Evolutionary conservation across 35 echinoderm and acorn worm species (phyloP).

Genomic region (Amphiura filiformis): DNA sequence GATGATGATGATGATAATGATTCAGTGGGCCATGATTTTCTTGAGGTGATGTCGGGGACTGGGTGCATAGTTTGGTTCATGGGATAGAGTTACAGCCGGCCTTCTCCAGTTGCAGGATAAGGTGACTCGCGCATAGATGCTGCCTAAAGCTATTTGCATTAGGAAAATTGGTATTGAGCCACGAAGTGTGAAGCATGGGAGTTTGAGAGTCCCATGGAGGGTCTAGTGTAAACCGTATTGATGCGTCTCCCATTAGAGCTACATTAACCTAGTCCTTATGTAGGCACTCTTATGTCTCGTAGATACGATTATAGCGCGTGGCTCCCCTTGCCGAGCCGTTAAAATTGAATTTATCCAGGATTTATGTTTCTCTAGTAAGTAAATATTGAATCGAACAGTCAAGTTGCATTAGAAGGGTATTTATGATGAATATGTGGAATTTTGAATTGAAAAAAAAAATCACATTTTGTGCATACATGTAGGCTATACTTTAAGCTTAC

Average conservation of each 20-base stretch:
- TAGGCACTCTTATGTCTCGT: not conserved
- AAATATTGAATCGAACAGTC: not conserved
- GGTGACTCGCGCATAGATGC: slow-evolving; percentile 19
- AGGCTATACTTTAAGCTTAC: not conserved
- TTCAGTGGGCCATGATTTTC: slow-evolving; percentile 22
- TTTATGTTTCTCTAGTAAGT: not conserved
- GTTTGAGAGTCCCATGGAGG: slow-evolving; percentile 10
- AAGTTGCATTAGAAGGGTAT: not conserved
- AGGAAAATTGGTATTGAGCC: slow-evolving; percentile 57
- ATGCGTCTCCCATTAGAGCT: slow-evolving; percentile 26
- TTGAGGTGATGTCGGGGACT: not conserved
- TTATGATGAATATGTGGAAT: not conserved
- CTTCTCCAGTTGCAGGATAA: slow-evolving; percentile 9
- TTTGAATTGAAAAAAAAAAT: not conserved
- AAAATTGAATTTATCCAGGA: not conserved
- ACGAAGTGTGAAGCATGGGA: slow-evolving; percentile 20
- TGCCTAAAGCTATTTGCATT: slow-evolving; percentile 46
- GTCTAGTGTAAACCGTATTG: slow-evolving; percentile 36
- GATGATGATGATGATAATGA: slow-evolving; percentile 26
- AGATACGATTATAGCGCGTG: not conserved
- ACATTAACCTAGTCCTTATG: slow-evolving; percentile 13
- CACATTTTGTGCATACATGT: not conserved
- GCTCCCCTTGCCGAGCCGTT: not conserved
- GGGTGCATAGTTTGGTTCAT: not conserved
- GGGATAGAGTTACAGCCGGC: slow-evolving; percentile 6